Evolutionary conservation across 2,888 invertebrate genomes (phyloP).

Genomic region (Caenorhabditis wallacei): DNA sequence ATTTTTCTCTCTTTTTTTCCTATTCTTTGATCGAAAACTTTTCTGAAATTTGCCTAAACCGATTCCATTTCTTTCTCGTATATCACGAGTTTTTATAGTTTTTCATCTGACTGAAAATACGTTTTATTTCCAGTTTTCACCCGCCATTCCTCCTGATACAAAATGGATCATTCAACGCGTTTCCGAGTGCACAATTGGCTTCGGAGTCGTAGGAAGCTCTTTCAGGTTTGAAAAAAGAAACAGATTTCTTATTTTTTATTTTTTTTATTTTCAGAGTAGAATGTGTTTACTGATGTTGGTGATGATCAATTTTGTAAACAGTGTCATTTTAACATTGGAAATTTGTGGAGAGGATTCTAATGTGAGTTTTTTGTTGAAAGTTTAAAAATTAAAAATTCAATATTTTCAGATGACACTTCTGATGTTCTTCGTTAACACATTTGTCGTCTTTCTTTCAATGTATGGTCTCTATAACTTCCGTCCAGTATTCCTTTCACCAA

Average conservation of each 20-base stretch:
- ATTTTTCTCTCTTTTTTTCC: neutral
- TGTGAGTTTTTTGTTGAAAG: slow-evolving; percentile 25
- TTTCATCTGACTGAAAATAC: slow-evolving; percentile 31
- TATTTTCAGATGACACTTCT: slow-evolving; percentile 63
- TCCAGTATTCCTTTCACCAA: slow-evolving; percentile 69
- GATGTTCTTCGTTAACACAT: slow-evolving; percentile 66
- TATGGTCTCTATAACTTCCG: slow-evolving; percentile 68
- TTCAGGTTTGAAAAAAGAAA: slow-evolving; percentile 59
- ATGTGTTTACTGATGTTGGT: slow-evolving; percentile 66
- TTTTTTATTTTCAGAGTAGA: slow-evolving; percentile 58
- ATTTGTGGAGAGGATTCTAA: slow-evolving; percentile 69
- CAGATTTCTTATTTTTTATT: neutral
- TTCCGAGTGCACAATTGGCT: slow-evolving; percentile 69
- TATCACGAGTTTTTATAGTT: slow-evolving; percentile 47
- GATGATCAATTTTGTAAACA: slow-evolving; percentile 70
- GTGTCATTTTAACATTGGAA: slow-evolving; percentile 67
- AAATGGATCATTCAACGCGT: slow-evolving; percentile 70
- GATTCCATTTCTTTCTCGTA: slow-evolving; percentile 19
- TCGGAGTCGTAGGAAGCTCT: slow-evolving; percentile 63
- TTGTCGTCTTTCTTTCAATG: slow-evolving; percentile 67
- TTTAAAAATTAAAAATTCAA: neutral
- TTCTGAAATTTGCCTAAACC: slow-evolving; percentile 47
- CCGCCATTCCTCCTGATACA: neutral
- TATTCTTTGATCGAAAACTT: slow-evolving; percentile 29
- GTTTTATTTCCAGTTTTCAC: slow-evolving; percentile 36